Evolutionary conservation across 2,888 invertebrate species (phyloP).

Genomic region (Harmothoe impar): DNA sequence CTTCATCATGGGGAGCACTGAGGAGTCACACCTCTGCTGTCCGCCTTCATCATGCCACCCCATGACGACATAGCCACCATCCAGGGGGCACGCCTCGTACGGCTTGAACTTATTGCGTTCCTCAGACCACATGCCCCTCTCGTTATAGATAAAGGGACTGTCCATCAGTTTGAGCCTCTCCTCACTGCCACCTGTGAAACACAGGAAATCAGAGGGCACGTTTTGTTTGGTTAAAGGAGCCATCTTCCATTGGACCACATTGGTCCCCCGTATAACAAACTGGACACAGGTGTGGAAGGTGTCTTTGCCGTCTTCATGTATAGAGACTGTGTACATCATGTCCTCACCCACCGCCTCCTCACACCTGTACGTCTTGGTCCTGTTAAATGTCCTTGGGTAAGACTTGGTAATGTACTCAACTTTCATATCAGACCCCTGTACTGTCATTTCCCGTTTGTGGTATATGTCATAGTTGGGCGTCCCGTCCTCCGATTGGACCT

Average conservation of each 20-base stretch:
- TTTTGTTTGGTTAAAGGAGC: not conserved
- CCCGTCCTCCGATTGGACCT: not conserved
- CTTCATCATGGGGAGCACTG: not conserved
- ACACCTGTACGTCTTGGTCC: not conserved
- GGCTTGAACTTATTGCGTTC: not conserved
- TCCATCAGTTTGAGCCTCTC: not conserved
- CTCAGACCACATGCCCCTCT: not conserved
- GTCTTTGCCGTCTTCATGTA: not conserved
- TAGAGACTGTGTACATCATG: not conserved
- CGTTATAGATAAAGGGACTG: not conserved
- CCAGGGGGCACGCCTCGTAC: not conserved
- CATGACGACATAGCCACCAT: not conserved
- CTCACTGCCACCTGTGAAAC: not conserved
- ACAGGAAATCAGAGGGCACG: not conserved
- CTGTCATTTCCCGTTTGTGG: not conserved
- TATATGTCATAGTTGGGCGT: not conserved
- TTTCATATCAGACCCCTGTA: not conserved
- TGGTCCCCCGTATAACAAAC: not conserved
- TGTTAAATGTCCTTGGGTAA: not conserved
- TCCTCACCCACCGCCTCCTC: not conserved
- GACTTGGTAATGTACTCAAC: not conserved
- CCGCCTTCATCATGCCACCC: not conserved
- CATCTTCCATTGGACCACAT: constrained; percentile 8
- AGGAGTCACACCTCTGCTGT: not conserved
- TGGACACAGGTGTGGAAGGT: not conserved